Evolutionary conservation across 2,113 vertebrate species (phyloP).

Genomic region (Coturnix japonica): DNA sequence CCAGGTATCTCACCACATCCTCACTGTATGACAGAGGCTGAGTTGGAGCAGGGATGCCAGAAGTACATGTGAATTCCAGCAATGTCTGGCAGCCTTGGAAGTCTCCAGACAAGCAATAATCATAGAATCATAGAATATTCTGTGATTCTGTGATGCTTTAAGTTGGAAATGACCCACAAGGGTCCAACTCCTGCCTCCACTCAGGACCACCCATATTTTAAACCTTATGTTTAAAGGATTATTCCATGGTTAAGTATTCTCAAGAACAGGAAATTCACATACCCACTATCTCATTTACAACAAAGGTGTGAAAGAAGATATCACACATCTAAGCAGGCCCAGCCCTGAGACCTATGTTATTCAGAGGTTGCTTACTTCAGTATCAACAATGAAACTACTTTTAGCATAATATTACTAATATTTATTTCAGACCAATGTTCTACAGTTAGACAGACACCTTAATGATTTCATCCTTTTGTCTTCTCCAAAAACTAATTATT

Average conservation of each 20-base stretch:
- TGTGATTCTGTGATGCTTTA: too few species aligned
- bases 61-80: neutral
- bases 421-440: neutral
- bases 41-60: neutral
- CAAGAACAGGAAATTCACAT: neutral
- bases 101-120: neutral
- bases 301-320: neutral
- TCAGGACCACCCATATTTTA: too few species aligned
- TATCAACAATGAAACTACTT: neutral
- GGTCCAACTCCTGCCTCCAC: too few species aligned
- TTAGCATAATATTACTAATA: neutral
- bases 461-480: constrained; percentile 20
- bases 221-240: neutral
- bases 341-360: neutral
- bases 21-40: rapidly evolving
- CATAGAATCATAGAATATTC: too few species aligned
- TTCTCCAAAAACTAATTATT: constrained; percentile 45
- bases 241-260: neutral
- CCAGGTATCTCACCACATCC: neutral
- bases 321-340: neutral
- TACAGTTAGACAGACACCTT: neutral
- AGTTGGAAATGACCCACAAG: too few species aligned
- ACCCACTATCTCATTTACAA: neutral
- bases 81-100: neutral
- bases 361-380: neutral